A percentile compares a stretch with the other conserved stretches of the same genome.
These are phyloP conservation scores for Anadara kagoshimensis DNA, from an alignment of 1,140 invertebrate genomes.

Conservation along the genomic window DNA sequence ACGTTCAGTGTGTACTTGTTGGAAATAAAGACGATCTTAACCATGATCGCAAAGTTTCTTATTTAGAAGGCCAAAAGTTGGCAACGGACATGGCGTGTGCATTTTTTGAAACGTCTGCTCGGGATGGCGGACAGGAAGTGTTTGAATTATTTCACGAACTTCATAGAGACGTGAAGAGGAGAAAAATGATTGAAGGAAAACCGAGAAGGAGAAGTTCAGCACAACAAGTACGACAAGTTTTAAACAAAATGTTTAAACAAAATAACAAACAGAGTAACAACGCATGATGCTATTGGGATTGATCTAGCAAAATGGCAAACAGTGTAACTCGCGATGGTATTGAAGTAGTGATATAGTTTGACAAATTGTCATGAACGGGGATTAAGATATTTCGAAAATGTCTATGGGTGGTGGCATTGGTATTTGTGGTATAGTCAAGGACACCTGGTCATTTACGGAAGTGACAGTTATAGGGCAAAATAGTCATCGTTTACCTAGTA, in stretches of 20 bases:
- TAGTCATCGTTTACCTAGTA: no score
- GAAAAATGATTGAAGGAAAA: constrained; percentile 65
- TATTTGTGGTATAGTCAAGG: no score
- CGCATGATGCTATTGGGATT: no score
- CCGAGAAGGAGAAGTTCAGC: constrained; percentile 70
- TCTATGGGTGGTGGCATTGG: no score
- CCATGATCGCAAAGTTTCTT: constrained; percentile 89
- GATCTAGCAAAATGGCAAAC: constrained; percentile 36
- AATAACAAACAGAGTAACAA: constrained; percentile 15
- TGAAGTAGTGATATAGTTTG: no score
- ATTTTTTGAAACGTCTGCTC: constrained; percentile 89
- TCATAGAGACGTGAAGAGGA: constrained; percentile 68
- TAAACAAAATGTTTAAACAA: constrained; percentile 68
- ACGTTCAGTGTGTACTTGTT: constrained; percentile 81
- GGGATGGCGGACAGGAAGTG: constrained; percentile 82
- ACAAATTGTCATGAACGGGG: no score
- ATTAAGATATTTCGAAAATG: no score
- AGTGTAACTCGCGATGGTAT: no score
- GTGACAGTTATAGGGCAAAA: no score
- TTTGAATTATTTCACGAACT: constrained; percentile 68
- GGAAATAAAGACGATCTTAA: constrained; percentile 95
- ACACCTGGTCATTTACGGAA: no score
- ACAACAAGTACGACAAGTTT: constrained; percentile 68
- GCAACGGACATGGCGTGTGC: constrained; percentile 85
- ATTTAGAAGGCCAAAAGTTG: constrained; percentile 86